Conservation (phyloP, 2,113 vertebrate genomes). For the Chelonoidis abingdonii region DNA sequence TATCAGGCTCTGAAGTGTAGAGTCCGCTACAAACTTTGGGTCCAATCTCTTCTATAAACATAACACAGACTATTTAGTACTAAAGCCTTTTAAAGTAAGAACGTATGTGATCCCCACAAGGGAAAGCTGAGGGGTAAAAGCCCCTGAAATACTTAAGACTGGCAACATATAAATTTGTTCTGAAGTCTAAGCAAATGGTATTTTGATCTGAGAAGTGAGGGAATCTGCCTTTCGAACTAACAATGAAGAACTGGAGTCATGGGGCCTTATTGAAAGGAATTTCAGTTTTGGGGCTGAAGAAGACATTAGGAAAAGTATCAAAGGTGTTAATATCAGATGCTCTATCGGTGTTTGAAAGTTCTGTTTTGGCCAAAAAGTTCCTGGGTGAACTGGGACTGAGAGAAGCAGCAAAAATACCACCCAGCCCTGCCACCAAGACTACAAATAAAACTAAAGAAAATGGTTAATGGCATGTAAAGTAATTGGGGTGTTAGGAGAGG, state of each 20-base stretch:
- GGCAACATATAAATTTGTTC: no score
- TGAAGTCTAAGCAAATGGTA: no score
- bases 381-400: not conserved
- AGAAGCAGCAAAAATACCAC: not conserved
- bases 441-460: not conserved
- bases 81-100: no score
- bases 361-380: not conserved
- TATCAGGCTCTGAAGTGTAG: no score
- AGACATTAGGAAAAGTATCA: not conserved
- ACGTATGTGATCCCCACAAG: no score
- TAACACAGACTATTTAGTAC: no score
- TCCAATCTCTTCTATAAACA: no score
- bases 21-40: no score
- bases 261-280: not conserved
- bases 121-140: no score
- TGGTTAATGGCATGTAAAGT: not conserved
- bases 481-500: not conserved
- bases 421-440: not conserved
- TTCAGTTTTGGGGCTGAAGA: not conserved
- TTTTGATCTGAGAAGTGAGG: no score
- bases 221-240: no score
- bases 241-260: not conserved
- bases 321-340: not conserved
- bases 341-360: not conserved
- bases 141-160: no score